Percentiles rank a stretch among this genome's conserved stretches.
These are phyloP conservation scores for Antennarius striatus DNA, from an alignment of 2,113 vertebrate genomes.

Conservation along the genomic window DNA sequence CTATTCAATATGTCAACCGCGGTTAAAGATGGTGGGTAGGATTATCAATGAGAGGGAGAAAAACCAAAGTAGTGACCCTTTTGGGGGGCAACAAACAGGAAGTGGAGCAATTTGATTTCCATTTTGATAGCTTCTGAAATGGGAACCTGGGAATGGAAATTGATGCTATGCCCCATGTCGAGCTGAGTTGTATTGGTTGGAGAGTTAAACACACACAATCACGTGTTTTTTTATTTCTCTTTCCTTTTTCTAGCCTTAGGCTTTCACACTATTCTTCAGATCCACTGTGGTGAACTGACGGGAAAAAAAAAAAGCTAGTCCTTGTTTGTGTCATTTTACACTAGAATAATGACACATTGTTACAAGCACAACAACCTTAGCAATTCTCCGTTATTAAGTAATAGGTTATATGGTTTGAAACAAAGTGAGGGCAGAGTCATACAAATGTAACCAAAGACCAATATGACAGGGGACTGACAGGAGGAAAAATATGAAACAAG, in stretches of 20 bases:
- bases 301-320: constrained; percentile 16
- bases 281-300: constrained; percentile 5
- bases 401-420: constrained; percentile 44
- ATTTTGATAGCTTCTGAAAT: constrained; percentile 64
- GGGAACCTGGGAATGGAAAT: constrained; percentile 49
- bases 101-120: constrained; percentile 58
- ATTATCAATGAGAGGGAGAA: constrained; percentile 50
- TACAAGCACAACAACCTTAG: constrained; percentile 29
- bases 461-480: constrained; percentile 51
- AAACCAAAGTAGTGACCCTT: constrained; percentile 25
- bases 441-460: constrained; percentile 59
- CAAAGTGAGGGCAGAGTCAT: constrained; percentile 49
- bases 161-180: constrained; percentile 28
- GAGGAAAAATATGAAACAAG: constrained; percentile 59
- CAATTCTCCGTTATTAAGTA: constrained; percentile 46
- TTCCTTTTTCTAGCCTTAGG: constrained; percentile 9
- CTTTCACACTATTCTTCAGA: constrained; percentile 19
- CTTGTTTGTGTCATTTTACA: constrained; percentile 52
- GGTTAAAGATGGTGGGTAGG: constrained; percentile 50
- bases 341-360: constrained; percentile 52
- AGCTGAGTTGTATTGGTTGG: constrained; percentile 11
- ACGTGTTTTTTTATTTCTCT: constrained; percentile 27
- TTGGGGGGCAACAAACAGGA: constrained; percentile 42
- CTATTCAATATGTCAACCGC: constrained; percentile 66
- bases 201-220: constrained; percentile 21